A percentile compares a stretch with the other conserved stretches of the same genome.
Evolutionary conservation across 2,797 vertebrate species (phyloP).

Genomic region (Microctenopoma stevenorrisi): DNA sequence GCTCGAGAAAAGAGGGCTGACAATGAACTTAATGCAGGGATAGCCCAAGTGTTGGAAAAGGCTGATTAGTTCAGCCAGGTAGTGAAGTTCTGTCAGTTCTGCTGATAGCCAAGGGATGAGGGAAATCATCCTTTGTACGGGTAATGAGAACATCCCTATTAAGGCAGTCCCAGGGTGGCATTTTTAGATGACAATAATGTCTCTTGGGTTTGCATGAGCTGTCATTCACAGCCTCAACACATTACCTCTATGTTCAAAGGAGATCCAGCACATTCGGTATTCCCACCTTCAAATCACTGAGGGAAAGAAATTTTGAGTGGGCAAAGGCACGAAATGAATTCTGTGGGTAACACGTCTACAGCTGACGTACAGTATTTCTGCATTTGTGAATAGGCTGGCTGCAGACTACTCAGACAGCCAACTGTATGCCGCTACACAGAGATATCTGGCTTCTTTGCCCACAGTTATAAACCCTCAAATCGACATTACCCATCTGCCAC

Average conservation of each 20-base stretch:
- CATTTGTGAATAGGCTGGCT: conserved; percentile 17
- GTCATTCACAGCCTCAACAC: conserved; percentile 18
- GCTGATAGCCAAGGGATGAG: conserved; percentile 29
- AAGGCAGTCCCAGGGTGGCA: neutral
- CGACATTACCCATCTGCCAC: conserved; percentile 63
- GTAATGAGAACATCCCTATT: conserved; percentile 53
- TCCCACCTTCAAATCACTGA: conserved; percentile 2
- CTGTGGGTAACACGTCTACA: conserved; percentile 2
- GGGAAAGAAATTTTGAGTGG: neutral
- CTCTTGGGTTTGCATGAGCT: conserved; percentile 27
- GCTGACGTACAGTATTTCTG: neutral
- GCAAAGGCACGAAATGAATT: neutral
- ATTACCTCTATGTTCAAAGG: conserved; percentile 9
- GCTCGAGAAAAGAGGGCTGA: conserved; percentile 41
- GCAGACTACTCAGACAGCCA: neutral
- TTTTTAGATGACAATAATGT: conserved; percentile 39
- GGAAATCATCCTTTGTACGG: conserved; percentile 34
- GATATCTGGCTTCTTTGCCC: conserved; percentile 28
- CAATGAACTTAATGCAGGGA: conserved; percentile 50
- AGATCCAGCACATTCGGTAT: conserved; percentile 5
- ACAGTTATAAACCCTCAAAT: conserved; percentile 47
- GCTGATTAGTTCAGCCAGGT: conserved; percentile 62
- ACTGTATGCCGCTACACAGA: conserved; percentile 12
- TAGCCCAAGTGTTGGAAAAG: conserved; percentile 35
- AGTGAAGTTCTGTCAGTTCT: conserved; percentile 49